Conservation (phyloP, 2,797 vertebrate species). For the Rhinophrynus dorsalis region DNA sequence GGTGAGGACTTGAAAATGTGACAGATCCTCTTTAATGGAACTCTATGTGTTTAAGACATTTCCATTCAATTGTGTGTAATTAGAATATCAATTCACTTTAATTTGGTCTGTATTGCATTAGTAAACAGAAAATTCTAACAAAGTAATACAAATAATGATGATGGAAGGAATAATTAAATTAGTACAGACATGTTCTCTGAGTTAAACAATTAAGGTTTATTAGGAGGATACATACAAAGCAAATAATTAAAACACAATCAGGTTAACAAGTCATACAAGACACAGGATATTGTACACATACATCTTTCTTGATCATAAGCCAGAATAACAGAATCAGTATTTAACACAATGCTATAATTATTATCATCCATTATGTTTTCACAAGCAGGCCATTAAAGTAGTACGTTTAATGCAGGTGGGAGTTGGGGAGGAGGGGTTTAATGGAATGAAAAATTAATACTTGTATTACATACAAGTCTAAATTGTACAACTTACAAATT, state of each 20-base stretch:
- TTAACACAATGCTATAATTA: background rate
- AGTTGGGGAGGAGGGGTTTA: background rate
- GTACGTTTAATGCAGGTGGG: background rate
- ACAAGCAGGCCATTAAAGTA: background rate
- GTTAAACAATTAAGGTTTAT: slow-evolving; percentile 56
- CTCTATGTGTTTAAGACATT: too few relatives aligned
- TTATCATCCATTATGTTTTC: background rate
- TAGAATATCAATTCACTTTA: too few relatives aligned
- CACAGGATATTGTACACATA: slow-evolving; percentile 29
- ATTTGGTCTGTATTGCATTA: too few relatives aligned
- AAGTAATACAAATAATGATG: background rate
- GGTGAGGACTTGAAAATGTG: too few relatives aligned
- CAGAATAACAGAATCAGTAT: slow-evolving; percentile 20
- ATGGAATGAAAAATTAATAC: background rate
- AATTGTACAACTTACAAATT: background rate
- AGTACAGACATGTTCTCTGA: slow-evolving; percentile 50
- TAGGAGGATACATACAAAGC: slow-evolving; percentile 52
- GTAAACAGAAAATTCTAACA: too few relatives aligned
- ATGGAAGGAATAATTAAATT: slow-evolving; percentile 53
- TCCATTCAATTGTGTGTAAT: too few relatives aligned
- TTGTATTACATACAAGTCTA: background rate
- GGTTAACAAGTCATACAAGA: slow-evolving; percentile 43
- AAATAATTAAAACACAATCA: slow-evolving; percentile 54
- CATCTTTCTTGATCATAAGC: slow-evolving; percentile 40
- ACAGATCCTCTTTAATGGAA: too few relatives aligned